Evolutionary conservation across 1,140 invertebrate species (phyloP).

Genomic region (Papilio polytes): DNA sequence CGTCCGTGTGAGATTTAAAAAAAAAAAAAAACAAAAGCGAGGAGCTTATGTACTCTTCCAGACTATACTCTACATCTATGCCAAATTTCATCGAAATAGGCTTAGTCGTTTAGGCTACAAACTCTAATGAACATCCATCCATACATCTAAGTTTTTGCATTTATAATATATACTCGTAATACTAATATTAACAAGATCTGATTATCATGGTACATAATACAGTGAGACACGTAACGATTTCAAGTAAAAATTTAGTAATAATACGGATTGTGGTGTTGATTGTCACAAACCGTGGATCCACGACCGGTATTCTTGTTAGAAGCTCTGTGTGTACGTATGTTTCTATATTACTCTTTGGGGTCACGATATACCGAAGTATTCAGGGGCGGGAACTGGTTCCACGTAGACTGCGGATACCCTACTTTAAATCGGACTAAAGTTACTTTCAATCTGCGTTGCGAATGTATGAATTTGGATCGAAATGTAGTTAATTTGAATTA

Average conservation of each 20-base stretch:
- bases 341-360: conserved; percentile 49
- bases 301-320: conserved; percentile 61
- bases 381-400: conserved; percentile 54
- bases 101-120: too few relatives aligned
- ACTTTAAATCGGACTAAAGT: conserved; percentile 49
- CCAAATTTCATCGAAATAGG: too few relatives aligned
- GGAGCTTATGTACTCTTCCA: too few relatives aligned
- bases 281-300: conserved; percentile 62
- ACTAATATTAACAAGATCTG: conserved; percentile 1
- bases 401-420: conserved; percentile 41
- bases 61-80: too few relatives aligned
- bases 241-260: conserved; percentile 53
- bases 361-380: conserved; percentile 51
- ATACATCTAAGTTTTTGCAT: neutral
- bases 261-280: conserved; percentile 56
- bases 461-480: neutral
- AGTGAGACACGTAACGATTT: conserved; percentile 24
- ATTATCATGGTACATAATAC: neutral
- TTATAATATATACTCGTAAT: neutral
- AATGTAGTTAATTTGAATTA: neutral
- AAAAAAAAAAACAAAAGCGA: too few relatives aligned
- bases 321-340: conserved; percentile 38
- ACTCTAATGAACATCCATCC: too few relatives aligned
- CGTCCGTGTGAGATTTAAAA: too few relatives aligned
- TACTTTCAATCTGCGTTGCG: conserved; percentile 53